Conservation (phyloP, 2,113 vertebrate genomes). For the Brienomyrus brachyistius region DNA sequence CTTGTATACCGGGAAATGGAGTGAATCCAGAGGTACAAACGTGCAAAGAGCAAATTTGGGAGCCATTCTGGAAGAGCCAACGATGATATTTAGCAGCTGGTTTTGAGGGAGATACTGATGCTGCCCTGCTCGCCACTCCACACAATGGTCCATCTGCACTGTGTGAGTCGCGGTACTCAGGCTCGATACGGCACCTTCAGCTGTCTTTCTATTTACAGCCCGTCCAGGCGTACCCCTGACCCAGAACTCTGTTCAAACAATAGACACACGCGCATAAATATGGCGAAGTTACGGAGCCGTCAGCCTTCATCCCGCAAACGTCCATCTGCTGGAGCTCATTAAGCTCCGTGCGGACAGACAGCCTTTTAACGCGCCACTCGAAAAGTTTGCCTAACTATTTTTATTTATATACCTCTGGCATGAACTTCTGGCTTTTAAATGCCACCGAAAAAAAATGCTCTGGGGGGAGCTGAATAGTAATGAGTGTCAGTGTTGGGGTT, state of each 20-base stretch:
- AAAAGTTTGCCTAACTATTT: slow-evolving; percentile 7
- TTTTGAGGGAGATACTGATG: slow-evolving; percentile 25
- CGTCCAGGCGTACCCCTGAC: slow-evolving; percentile 33
- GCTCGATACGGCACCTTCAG: slow-evolving; percentile 43
- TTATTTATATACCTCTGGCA: background rate
- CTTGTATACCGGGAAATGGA: background rate
- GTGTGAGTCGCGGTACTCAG: slow-evolving; percentile 30
- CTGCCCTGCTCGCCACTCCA: slow-evolving; percentile 16
- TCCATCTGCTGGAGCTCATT: slow-evolving; percentile 34
- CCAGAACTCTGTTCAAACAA: slow-evolving; percentile 43
- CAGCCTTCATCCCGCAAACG: slow-evolving; percentile 28
- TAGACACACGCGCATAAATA: slow-evolving; percentile 40
- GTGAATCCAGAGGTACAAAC: background rate
- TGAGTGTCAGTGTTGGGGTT: background rate
- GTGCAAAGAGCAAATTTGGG: background rate
- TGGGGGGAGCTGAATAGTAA: background rate
- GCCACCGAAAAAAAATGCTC: background rate
- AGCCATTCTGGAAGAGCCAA: slow-evolving; percentile 15
- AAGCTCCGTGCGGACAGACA: slow-evolving; percentile 24
- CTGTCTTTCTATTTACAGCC: slow-evolving; percentile 47
- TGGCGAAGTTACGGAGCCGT: slow-evolving; percentile 33
- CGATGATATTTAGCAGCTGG: slow-evolving; percentile 32
- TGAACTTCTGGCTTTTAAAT: background rate
- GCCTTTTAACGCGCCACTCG: background rate
- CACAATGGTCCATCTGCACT: slow-evolving; percentile 24